These are phyloP conservation scores for Euura lappo DNA, from an alignment of 1,140 invertebrate genomes.

Conservation along the genomic window DNA sequence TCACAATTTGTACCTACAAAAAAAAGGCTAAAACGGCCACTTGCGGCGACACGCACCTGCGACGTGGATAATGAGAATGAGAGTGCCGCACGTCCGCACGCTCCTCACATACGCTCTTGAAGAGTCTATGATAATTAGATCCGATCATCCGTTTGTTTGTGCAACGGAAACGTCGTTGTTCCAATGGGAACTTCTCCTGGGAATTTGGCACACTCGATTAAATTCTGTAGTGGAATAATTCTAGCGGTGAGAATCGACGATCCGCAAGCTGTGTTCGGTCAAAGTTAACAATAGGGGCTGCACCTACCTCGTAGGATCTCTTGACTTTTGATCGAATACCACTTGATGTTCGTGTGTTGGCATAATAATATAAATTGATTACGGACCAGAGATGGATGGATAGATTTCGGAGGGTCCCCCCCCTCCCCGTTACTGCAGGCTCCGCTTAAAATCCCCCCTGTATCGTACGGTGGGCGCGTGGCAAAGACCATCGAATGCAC, in stretches of 20 bases:
- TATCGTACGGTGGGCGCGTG: slow-evolving; percentile 33
- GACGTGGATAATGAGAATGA: too few relatives aligned
- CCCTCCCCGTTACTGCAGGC: neutral
- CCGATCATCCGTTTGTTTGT: too few relatives aligned
- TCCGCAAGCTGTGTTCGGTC: neutral
- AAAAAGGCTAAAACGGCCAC: too few relatives aligned
- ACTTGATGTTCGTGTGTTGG: neutral
- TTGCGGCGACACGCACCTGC: too few relatives aligned
- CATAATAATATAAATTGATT: slow-evolving; percentile 33
- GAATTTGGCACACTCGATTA: neutral
- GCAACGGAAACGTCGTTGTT: too few relatives aligned
- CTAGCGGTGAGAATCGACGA: neutral
- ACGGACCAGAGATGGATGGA: slow-evolving; percentile 21
- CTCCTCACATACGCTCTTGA: too few relatives aligned
- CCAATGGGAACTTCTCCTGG: too few relatives aligned
- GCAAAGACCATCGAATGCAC: slow-evolving; percentile 30
- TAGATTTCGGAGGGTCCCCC: neutral
- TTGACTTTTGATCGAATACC: neutral
- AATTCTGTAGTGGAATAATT: neutral
- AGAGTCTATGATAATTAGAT: too few relatives aligned
- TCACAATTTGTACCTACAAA: neutral
- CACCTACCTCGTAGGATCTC: neutral
- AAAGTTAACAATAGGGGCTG: neutral
- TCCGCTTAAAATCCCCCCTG: neutral
- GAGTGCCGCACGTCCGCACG: too few relatives aligned